Percentiles rank a stretch among this genome's conserved stretches.
phyloP scores from a whole-genome alignment of 2,797 vertebrate species.

The Sarcoramphus papa region DNA sequence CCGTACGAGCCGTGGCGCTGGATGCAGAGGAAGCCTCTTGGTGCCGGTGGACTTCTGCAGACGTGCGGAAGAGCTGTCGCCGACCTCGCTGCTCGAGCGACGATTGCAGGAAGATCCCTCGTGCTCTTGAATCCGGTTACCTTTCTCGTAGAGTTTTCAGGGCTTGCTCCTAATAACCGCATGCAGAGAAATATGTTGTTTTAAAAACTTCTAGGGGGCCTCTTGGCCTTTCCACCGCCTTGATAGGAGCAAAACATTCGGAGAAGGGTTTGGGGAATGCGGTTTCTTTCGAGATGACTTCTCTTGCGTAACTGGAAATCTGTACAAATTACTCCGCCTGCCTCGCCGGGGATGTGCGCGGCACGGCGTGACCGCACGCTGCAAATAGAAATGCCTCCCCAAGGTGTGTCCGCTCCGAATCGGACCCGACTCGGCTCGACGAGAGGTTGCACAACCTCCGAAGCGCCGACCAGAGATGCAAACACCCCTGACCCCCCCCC shows the following conservation, averaged over 20 bases:
- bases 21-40: not conserved
- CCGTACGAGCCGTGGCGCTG: rapidly evolving
- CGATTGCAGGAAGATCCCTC: not conserved
- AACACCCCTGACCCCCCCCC: too few relatives aligned
- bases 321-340: not conserved
- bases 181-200: not conserved
- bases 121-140: rapidly evolving
- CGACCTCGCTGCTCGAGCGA: rapidly evolving
- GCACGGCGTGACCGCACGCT: not conserved
- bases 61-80: rapidly evolving
- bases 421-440: rapidly evolving
- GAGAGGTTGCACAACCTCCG: rapidly evolving
- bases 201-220: not conserved
- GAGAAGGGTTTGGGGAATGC: not conserved
- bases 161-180: not conserved
- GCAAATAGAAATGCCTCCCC: not conserved
- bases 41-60: rapidly evolving
- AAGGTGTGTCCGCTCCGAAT: not conserved
- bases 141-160: not conserved
- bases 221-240: not conserved
- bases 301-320: not conserved
- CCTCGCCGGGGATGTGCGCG: not conserved
- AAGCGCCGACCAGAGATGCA: rapidly evolving
- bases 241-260: rapidly evolving
- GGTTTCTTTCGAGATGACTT: not conserved